Conservation (phyloP, 2,113 vertebrate species). For the Okapia johnstoni region DNA sequence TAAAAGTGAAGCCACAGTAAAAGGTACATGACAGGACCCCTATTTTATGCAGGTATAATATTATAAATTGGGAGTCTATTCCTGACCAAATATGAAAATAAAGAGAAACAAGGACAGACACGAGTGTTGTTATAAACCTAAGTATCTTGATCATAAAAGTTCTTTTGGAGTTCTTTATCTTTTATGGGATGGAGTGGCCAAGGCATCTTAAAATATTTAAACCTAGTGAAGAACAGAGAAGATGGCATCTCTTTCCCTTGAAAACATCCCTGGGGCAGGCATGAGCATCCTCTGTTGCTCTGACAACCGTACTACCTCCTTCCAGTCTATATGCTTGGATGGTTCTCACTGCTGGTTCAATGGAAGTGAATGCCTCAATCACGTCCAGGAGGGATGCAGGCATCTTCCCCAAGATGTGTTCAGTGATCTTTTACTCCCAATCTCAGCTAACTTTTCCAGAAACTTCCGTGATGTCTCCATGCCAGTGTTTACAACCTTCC, state of each 20-base stretch:
- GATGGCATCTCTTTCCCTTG: neutral
- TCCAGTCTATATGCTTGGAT: neutral
- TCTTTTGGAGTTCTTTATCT: neutral
- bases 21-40: neutral
- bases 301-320: neutral
- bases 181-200: neutral
- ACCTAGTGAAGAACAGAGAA: neutral
- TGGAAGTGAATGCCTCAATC: neutral
- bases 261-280: neutral
- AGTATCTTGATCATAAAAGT: neutral
- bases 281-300: neutral
- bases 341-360: neutral
- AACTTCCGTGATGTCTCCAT: neutral
- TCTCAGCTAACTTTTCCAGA: neutral
- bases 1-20: neutral
- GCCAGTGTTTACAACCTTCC: neutral
- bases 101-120: neutral
- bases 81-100: neutral
- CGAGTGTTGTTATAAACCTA: neutral
- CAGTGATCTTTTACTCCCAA: neutral
- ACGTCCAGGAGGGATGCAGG: neutral
- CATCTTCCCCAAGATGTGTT: neutral
- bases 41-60: neutral
- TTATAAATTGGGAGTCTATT: neutral
- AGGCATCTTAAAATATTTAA: neutral